These are phyloP conservation scores for Lagopus muta DNA, from an alignment of 2,113 vertebrate genomes.

Conservation along the genomic window DNA sequence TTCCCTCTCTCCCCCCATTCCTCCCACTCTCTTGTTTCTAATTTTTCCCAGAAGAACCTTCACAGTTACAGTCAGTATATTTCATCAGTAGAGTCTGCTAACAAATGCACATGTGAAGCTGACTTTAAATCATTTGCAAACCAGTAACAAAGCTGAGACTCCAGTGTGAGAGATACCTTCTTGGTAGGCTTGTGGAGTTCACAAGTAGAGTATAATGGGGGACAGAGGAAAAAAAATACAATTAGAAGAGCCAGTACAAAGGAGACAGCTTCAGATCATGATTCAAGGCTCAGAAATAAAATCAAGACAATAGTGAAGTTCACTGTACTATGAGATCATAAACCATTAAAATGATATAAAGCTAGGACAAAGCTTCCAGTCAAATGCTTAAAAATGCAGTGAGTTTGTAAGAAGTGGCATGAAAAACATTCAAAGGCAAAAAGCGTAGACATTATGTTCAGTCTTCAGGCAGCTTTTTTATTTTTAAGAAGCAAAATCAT, in stretches of 20 bases:
- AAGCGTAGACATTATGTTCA: neutral
- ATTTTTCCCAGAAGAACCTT: neutral
- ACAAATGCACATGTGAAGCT: neutral
- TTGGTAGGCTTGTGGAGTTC: neutral
- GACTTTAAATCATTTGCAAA: neutral
- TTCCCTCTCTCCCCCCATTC: neutral
- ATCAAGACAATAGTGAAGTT: constrained; percentile 34
- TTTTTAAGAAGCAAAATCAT: constrained; percentile 30
- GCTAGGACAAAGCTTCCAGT: constrained; percentile 1
- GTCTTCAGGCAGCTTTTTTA: constrained; percentile 32
- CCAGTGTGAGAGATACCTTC: neutral
- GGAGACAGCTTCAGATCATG: neutral
- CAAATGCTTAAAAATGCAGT: constrained; percentile 13
- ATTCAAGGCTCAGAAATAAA: constrained; percentile 35
- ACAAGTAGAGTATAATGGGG: neutral
- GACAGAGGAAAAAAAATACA: neutral
- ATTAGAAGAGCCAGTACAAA: constrained; percentile 3
- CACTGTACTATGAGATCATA: constrained; percentile 46
- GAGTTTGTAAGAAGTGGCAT: constrained; percentile 17
- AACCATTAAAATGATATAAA: neutral
- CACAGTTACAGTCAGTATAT: neutral
- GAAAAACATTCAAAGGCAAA: constrained; percentile 33
- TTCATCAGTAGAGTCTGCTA: neutral
- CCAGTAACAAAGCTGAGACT: neutral
- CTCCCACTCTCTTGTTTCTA: neutral